These are phyloP conservation scores for Hetaerina americana DNA, from an alignment of 1,140 invertebrate species.

Conservation along the genomic window DNA sequence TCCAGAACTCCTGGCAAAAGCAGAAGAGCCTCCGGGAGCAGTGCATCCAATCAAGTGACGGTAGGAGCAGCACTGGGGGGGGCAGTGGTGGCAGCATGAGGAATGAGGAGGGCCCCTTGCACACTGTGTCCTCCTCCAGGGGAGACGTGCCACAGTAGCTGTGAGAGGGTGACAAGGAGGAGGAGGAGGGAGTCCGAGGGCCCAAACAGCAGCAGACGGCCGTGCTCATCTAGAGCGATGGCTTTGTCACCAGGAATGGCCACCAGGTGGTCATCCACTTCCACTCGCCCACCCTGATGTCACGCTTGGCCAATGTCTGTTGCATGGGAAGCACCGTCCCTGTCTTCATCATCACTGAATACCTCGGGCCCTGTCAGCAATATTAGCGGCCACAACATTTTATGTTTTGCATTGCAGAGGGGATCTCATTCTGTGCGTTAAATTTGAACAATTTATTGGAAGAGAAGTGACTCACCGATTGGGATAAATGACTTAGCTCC, in stretches of 20 bases:
- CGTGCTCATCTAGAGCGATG: slow-evolving; percentile 69
- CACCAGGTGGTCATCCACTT: slow-evolving; percentile 81
- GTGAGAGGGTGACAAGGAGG: slow-evolving; percentile 23
- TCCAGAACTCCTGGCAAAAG: slow-evolving; percentile 86
- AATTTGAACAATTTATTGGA: no score
- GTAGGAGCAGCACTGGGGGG: slow-evolving; percentile 18
- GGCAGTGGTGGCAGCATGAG: slow-evolving; percentile 12
- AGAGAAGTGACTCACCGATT: no score
- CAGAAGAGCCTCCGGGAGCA: slow-evolving; percentile 54
- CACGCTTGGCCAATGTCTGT: slow-evolving; percentile 69
- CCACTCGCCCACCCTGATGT: slow-evolving; percentile 65
- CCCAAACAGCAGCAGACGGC: slow-evolving; percentile 42
- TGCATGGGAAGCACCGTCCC: slow-evolving; percentile 40
- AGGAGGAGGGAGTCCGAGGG: slow-evolving; percentile 15
- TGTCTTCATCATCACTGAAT: no score
- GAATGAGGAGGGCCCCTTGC: neutral
- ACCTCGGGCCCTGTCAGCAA: no score
- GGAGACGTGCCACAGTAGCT: neutral
- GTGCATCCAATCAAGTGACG: slow-evolving; percentile 22
- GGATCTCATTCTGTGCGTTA: no score
- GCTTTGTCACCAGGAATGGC: slow-evolving; percentile 65
- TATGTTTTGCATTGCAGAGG: no score
- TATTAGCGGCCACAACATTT: no score
- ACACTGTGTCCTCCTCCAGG: no score
- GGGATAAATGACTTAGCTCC: no score